These are phyloP conservation scores for Rhyacichthys aspro DNA, from an alignment of 2,797 vertebrate genomes.

Conservation along the genomic window DNA sequence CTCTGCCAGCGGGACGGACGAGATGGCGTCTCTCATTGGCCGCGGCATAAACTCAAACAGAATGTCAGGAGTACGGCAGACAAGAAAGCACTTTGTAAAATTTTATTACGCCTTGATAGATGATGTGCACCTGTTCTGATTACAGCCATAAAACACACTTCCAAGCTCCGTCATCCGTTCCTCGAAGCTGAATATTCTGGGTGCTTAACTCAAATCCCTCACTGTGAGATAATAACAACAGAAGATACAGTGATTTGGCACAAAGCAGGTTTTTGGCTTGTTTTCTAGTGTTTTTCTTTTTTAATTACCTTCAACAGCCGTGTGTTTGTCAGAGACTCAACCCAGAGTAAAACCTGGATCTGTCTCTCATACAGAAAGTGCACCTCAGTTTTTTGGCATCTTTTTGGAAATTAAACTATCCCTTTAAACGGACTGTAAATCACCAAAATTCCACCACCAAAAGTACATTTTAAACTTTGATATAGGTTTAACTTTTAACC, in stretches of 20 bases:
- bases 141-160: constrained; percentile 52
- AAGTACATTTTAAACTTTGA: too few species aligned
- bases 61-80: constrained; percentile 43
- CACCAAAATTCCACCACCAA: too few species aligned
- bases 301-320: constrained; percentile 72
- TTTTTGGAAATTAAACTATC: too few species aligned
- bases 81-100: constrained; percentile 58
- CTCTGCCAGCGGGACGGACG: constrained; percentile 35
- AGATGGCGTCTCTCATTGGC: constrained; percentile 49
- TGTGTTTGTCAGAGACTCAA: constrained; percentile 57
- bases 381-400: too few species aligned
- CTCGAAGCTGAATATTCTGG: constrained; percentile 46
- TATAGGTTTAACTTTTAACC: too few species aligned
- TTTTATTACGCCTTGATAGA: constrained; percentile 59
- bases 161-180: constrained; percentile 57
- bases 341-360: constrained; percentile 44
- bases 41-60: constrained; percentile 50
- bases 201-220: constrained; percentile 54
- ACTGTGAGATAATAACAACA: constrained; percentile 60
- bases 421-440: too few species aligned
- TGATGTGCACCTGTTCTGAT: constrained; percentile 67
- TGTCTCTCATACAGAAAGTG: constrained; percentile 62
- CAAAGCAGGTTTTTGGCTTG: constrained; percentile 43
- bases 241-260: constrained; percentile 55
- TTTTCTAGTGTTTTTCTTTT: constrained; percentile 55